Evolutionary conservation across 2,888 invertebrate genomes (phyloP), one percentile per base, ranked within the genome.

Genomic region (Parapristionchus giblindavisi): DNA sequence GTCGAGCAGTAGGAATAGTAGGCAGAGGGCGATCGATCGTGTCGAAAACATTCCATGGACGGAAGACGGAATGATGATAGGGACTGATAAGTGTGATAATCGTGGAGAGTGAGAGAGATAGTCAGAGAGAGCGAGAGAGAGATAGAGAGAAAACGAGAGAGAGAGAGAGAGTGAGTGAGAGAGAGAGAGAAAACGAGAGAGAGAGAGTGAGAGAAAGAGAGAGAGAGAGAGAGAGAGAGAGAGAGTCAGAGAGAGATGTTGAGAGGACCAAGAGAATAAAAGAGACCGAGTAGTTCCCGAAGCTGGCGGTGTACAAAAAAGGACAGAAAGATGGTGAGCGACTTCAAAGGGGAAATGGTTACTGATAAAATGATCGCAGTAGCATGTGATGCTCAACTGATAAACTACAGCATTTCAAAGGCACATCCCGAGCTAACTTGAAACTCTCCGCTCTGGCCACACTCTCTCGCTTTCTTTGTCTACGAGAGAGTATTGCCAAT

Each of bases 181-280:
- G 36, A 65, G 65, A 56, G 56, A 56, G 5, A 29, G 24, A 0
- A 27, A 38, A 54, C 24, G 34, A 29, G 21, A 34, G 48, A 54
- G 29, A 27, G n/a, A 27, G 34, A 40, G 70, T 36, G 34, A 68
- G 40, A 54, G 29, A 56, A 56, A 51, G 40, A 40, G 21, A 1
- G 68, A 34, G 29, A 38, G 43, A 56, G 27, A 24, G 70, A 70
- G 34, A 70, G 14, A 24, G 71, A 71, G 40, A 21, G 29, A 32
- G 56, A 14, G 56, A 3, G 71, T 14, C 8, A n/a, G n/a, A n/a
- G n/a, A n/a, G 68, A 34, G 29, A 52, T 14, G 6, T 17, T 52
- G 68, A 68, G 68, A 34, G 68, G 68, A 68, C 51, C 52, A 68
- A 68, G 27, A 17, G 3, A 68, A 52, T 36, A 56, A 24, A 36